phyloP scores from a whole-genome alignment of 1,140 invertebrate species.

The Coelopa frigida region DNA sequence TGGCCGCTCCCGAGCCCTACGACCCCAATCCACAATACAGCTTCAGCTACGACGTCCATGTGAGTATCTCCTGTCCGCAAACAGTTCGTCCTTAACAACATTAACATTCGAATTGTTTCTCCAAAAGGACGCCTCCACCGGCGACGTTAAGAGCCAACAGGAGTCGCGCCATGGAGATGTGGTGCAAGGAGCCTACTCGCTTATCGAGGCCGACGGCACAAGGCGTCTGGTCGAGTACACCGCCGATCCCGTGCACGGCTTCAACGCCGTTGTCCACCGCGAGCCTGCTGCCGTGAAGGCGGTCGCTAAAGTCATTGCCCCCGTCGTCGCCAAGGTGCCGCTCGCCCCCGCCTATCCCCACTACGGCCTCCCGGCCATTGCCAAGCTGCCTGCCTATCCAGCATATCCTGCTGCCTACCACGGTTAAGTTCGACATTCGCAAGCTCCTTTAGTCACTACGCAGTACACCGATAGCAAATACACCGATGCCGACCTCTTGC shows the following conservation, averaged over 20 bases:
- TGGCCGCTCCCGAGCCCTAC: constrained; percentile 47
- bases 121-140: constrained; percentile 48
- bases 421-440: constrained; percentile 5
- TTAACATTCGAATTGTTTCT: neutral
- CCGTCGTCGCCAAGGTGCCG: constrained; percentile 36
- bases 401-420: constrained; percentile 10
- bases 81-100: neutral
- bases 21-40: constrained; percentile 53
- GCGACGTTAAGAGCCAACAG: constrained; percentile 53
- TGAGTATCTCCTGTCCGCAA: constrained; percentile 23
- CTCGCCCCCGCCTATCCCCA: constrained; percentile 27
- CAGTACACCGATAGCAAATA: constrained; percentile 30
- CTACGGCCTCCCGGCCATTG: constrained; percentile 21
- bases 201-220: constrained; percentile 54
- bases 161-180: constrained; percentile 53
- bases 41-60: constrained; percentile 53
- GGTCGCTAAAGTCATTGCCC: constrained; percentile 38
- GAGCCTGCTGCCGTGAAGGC: constrained; percentile 46
- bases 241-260: constrained; percentile 50
- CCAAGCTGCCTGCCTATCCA: constrained; percentile 3
- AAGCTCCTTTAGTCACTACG: constrained; percentile 8
- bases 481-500: constrained; percentile 6
- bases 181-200: constrained; percentile 51
- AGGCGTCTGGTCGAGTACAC: constrained; percentile 50
- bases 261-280: constrained; percentile 47